Evolutionary conservation across 2,797 vertebrate genomes (phyloP), one percentile per base, ranked within the genome.

Genomic region (Psittacula echo): DNA sequence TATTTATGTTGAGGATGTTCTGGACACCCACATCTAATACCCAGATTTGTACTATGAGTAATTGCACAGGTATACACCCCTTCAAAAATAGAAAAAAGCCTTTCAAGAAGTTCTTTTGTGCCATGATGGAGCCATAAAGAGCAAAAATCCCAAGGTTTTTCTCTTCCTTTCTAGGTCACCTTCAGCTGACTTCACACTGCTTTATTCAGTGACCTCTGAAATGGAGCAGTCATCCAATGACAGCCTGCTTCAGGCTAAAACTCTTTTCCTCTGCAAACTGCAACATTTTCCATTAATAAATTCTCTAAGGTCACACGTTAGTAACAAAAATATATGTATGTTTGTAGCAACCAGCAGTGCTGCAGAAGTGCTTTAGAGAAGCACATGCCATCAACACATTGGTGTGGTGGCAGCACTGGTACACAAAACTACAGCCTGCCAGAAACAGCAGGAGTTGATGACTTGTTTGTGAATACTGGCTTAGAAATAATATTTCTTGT

Each of bases 131-230:
- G 45, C 44, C 30, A 60, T 15, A 64, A 91, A 93, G 54, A 47
- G 30, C 72, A 70, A 24, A 64, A 50, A 61, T 48, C 7, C 16
- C 3, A 3, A 29, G 60, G 71, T 80, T 74, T 60, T 47, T 13
- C 10, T 42, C 13, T 51, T 93, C 22, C 21, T 90, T 94, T 94
- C 77, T 91, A 80, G 71, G 62, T 96, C 78, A 88, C 71, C 50
- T 96, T 94, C 79, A 75, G 41, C 62, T 95, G 67, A 90, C 87
- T 94, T 95, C 70, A 39, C 76, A 42, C 65, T 91, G 67, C 78
- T 89, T 86, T 89, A 64, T 15, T 72, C 8, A 2, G 67, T 72
- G 83, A 92, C 81, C 62, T 85, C 81, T 39, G 68, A 85, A 95
- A 71, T 11, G 37, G n/a, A 91, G 74, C 85, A 79, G 72, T 80